Evolutionary conservation across 30 jellyfish, hydroid and myxozoan genomes (phyloP), one percentile per base, ranked within the genome.

Genomic region (Turritopsis rubra): DNA sequence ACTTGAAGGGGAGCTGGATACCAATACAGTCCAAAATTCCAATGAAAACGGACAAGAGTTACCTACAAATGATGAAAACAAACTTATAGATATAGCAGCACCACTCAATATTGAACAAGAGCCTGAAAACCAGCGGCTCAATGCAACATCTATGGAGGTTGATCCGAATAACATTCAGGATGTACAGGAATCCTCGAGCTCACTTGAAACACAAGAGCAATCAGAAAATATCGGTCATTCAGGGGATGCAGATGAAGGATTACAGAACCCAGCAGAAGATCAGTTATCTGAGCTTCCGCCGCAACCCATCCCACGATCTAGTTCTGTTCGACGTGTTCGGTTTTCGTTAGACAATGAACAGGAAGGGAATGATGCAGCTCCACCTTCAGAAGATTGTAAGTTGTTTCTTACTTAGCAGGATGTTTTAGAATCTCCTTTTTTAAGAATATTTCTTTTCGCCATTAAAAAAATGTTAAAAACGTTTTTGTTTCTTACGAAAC

Each of bases 211-310:
- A 83, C 65, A n/a, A 0, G 79, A 21, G 16, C 87, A 85, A 66
- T 19, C 82, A 20, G 89, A 87, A 60, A 52, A 75, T 21, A 82
- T 52, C 21, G 20, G 66, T 24, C 18, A 79, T 22, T 75, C 82
- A 73, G 89, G 87, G 9, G 89, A 80, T 54, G 86, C 87, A 41
- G 79, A 71, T n/a, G 75, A 21, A 1, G 90, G 70, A 18, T 84
- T 65, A 16, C 90, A 81, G 0, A 54, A 23, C 23, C 28, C 72
- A 8, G 16, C 80, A 66, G 80, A 29, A 54, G 77, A 52, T 28
- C 87, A 80, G 25, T 31, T 54, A 23, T 21, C 52, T 84, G 81
- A n/a, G 1, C 75, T 53, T n/a, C 17, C 72, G 8, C 65, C 60
- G 18, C 73, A 18, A 3, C n/a, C 18, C 29, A 74, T 30, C 16